Conservation (phyloP, 2,888 invertebrate species). For the Amiota minor region DNA sequence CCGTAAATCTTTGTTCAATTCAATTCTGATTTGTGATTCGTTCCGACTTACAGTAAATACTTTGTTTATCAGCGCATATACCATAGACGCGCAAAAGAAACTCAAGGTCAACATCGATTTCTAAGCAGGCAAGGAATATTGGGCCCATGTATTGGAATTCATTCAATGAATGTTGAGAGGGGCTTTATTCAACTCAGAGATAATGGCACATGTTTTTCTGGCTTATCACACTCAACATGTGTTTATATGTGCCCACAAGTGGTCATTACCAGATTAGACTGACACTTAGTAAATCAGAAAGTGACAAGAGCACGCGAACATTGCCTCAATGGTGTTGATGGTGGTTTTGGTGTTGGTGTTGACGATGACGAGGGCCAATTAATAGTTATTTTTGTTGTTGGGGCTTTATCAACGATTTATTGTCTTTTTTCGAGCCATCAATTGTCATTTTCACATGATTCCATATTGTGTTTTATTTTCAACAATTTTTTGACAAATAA, state of each 20-base stretch:
- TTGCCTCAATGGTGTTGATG: background rate
- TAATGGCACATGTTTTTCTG: background rate
- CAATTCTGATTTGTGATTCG: slow-evolving; percentile 4
- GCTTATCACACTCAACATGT: background rate
- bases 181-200: background rate
- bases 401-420: too few relatives aligned
- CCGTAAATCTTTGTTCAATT: background rate
- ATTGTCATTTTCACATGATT: too few relatives aligned
- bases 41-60: background rate
- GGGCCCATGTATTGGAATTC: background rate
- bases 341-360: background rate
- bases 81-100: background rate
- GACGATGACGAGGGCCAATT: background rate
- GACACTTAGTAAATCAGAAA: background rate
- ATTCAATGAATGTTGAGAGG: background rate
- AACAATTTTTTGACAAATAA: too few relatives aligned
- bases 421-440: too few relatives aligned
- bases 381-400: background rate
- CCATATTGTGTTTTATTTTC: too few relatives aligned
- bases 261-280: background rate
- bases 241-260: background rate
- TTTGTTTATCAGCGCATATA: slow-evolving; percentile 5
- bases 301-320: background rate
- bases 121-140: background rate
- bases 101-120: slow-evolving; percentile 6